These are phyloP conservation scores for Myotis brandtii DNA, from an alignment of 2,113 vertebrate genomes.

Conservation along the genomic window DNA sequence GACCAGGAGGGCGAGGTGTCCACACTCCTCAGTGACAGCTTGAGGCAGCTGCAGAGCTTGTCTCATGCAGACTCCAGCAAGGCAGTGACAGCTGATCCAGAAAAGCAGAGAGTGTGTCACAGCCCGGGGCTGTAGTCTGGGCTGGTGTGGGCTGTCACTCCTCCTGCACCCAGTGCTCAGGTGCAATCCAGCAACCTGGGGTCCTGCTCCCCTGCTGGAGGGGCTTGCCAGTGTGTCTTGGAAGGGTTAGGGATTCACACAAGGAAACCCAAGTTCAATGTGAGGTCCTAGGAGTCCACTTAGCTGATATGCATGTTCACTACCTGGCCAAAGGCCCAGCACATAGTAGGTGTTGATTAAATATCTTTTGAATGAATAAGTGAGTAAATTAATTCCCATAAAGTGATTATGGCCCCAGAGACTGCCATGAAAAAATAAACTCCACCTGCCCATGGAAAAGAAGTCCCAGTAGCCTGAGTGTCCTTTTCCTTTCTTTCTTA, in stretches of 20 bases:
- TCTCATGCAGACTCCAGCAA: background rate
- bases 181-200: background rate
- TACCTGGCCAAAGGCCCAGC: too few species aligned
- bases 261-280: background rate
- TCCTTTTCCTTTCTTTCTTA: background rate
- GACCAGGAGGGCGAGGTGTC: background rate
- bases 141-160: background rate
- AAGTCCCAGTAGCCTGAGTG: too few species aligned
- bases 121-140: accelerated
- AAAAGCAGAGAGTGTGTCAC: background rate
- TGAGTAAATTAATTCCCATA: background rate
- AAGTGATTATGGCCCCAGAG: background rate
- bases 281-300: background rate
- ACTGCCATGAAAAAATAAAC: background rate
- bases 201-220: background rate
- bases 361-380: background rate
- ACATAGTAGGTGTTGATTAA: background rate
- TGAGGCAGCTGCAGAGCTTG: background rate
- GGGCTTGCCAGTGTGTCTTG: background rate
- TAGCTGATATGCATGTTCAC: background rate
- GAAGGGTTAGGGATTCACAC: background rate
- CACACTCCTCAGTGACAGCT: constrained; percentile 25
- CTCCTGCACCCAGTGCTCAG: background rate
- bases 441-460: background rate
- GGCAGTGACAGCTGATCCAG: background rate